phyloP scores from a whole-genome alignment of 2,888 invertebrate species.

The Polyploca ridens region DNA sequence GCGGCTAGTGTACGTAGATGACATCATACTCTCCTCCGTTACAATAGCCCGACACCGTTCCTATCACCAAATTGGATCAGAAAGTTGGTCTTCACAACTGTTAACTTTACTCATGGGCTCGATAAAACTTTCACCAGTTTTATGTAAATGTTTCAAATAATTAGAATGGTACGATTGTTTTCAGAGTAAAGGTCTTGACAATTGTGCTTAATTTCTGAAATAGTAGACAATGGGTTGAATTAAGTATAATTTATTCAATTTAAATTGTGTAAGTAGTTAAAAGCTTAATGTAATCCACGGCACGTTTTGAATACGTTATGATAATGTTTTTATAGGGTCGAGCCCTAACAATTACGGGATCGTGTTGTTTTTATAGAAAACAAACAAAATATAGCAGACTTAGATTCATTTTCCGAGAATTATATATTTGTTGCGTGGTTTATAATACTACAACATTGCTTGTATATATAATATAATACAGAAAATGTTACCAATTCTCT shows the following conservation, averaged over 20 bases:
- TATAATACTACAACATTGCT: not conserved
- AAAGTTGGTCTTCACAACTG: not conserved
- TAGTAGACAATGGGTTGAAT: conserved; percentile 21
- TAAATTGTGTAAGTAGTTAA: conserved; percentile 23
- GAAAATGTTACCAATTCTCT: not conserved
- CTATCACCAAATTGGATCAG: conserved; percentile 16
- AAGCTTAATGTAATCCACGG: conserved; percentile 30
- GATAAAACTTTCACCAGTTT: not conserved
- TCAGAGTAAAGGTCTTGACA: not conserved
- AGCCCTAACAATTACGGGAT: not conserved
- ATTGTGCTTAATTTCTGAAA: not conserved
- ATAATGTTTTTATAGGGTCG: conserved; percentile 20
- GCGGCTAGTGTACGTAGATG: conserved; percentile 19
- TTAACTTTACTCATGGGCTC: not conserved
- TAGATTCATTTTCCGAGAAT: not conserved
- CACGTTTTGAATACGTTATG: conserved; percentile 29
- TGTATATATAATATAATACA: not conserved
- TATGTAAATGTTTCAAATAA: not conserved
- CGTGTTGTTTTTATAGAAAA: conserved; percentile 7
- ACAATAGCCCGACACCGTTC: conserved; percentile 20
- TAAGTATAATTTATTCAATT: conserved; percentile 27
- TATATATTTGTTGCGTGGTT: not conserved
- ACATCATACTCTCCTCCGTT: conserved; percentile 22
- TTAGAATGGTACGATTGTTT: not conserved
- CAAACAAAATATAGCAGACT: conserved; percentile 1